Base-by-base conservation (phyloP, 2,797 vertebrate species). In the Clamator glandarius region DNA sequence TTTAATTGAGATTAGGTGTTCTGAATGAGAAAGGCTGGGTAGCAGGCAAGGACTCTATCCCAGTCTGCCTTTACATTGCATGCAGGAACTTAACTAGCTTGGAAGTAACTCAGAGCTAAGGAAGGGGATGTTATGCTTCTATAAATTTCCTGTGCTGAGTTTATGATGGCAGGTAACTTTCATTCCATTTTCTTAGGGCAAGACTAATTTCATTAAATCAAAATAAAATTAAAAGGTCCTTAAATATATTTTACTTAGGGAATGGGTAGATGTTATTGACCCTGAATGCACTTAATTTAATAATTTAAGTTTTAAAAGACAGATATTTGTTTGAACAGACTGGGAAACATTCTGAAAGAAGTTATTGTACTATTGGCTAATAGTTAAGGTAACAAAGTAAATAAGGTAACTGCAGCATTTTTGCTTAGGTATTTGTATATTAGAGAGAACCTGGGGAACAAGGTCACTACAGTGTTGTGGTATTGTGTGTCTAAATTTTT, bases 101-200 rank as follows among this genome's bases (percentile, higher is more conserved):
- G 6, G 15, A 28, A 20, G 17, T 31, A 44, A 6, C 5, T 39
- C 2, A 26, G 31, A 46, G 15, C 4, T n/a, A 14, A 12, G 12
- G 11, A 8, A 14, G 15, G 10, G 11, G 9, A 2, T 24, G 12
- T 0, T 13, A 2, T 7, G 20, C 0, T 20, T 26, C 5, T 50
- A 1, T 44, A 2, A 61, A 15, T 8, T 35, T 0, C 1, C 11
- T n/a, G 0, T 15, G 26, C 5, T 66, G 36, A 4, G 1, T n/a
- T 66, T 50, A 16, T 33, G 5, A 6, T 55, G 12, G 8, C 4
- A 44, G 35, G 31, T 42, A 42, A n/a, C 2, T 39, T 33, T 23
- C 67, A 15, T 55, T 76, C 5, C 1, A 1, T 11, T 11, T 67
- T 67, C 3, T 26, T 42, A 26, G 9, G 26, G 8, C 17, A 69